These are phyloP conservation scores for Melitaea athalia DNA, from an alignment of 2,888 invertebrate genomes.

Conservation along the genomic window DNA sequence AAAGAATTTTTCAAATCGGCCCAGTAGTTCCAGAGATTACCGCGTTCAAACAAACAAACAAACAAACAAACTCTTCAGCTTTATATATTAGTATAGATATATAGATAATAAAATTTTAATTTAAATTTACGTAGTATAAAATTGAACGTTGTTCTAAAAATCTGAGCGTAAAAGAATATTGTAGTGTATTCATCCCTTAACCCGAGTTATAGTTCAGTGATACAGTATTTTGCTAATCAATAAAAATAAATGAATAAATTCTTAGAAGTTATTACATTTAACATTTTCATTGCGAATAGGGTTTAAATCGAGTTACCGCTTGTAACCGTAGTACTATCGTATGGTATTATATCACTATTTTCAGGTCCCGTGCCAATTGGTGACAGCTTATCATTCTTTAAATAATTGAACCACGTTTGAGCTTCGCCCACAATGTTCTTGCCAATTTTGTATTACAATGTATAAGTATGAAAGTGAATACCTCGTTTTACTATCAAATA, in stretches of 20 bases:
- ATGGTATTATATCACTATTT: slow-evolving; percentile 31
- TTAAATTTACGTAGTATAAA: background rate
- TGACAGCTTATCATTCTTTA: slow-evolving; percentile 38
- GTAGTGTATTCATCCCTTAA: background rate
- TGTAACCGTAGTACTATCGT: slow-evolving; percentile 13
- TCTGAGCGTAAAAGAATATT: background rate
- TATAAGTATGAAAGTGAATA: slow-evolving; percentile 12
- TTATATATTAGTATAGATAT: too few species aligned
- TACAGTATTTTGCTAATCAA: too few species aligned
- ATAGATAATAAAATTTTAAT: too few species aligned
- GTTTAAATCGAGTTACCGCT: background rate
- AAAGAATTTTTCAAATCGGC: too few species aligned
- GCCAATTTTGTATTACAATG: slow-evolving; percentile 29
- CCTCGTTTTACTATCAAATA: slow-evolving; percentile 8
- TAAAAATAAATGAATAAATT: too few species aligned
- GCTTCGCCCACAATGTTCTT: slow-evolving; percentile 25
- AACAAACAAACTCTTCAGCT: too few species aligned
- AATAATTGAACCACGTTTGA: slow-evolving; percentile 35
- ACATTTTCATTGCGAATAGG: background rate
- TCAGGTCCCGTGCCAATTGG: slow-evolving; percentile 34
- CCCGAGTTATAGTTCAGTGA: too few species aligned
- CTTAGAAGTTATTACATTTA: background rate
- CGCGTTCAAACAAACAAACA: too few species aligned
- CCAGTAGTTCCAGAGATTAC: too few species aligned
- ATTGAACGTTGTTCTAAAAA: background rate